Base-by-base conservation (phyloP, 2,113 vertebrate species). In the Pao palembangensis region DNA sequence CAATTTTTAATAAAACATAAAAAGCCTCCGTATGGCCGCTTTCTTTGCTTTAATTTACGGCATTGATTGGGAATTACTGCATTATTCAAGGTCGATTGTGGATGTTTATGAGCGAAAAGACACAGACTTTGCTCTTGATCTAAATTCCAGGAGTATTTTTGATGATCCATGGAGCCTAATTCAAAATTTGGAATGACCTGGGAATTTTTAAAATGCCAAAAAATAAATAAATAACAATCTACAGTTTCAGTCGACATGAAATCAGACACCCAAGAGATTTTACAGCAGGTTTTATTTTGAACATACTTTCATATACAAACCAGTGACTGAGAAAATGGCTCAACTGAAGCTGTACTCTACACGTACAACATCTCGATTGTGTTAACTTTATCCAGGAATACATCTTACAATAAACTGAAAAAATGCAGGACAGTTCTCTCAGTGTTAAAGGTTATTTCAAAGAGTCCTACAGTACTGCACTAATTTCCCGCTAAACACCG, bases 1-100 rank as follows among this genome's bases (percentile, higher is more conserved):
- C 71, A 52, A 69, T 91, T 91, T 92, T 71, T 92, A 87, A 92
- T 91, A 92, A 92, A 92, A 85, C 75, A 67, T 78, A 12, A 80
- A 76, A 61, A 11, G 74, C 64, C 14, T 25, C 21, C 48, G 66
- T 56, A 25, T 15, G 38, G 44, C 6, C 2, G 5, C 17, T 53
- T 66, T 58, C 17, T 31, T 4, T 47, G 44, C 15, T n/a, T 47
- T 16, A 47, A 17, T 47, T 47, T 15, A 46, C 13, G 1, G 5
- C 15, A 17, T 46, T 12, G 44, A 46, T 4, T 8, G 16, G 8
- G 10, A 38, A 38, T 38, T 11, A 38, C 11, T 38, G 3, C 10
- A 38, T 46, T n/a, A 44, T 3, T 44, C 1, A 46, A 6, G 34
- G 34, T 38, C 34, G 34, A 38, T 8, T 38, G 34, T 12, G 11